Evolutionary conservation across 2,797 vertebrate species (phyloP).

Genomic region (Sebastes oblongus): DNA sequence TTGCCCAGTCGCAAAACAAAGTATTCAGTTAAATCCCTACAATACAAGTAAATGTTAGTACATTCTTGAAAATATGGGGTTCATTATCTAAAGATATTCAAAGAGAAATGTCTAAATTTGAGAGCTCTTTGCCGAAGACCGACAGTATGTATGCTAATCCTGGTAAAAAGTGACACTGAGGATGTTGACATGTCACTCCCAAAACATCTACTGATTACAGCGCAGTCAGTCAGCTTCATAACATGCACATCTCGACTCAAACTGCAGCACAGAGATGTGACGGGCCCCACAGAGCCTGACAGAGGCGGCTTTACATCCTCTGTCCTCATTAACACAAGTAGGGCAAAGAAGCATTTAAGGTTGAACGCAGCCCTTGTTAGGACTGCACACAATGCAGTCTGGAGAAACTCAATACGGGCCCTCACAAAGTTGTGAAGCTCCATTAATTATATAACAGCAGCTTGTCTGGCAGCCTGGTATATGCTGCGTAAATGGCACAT

Average conservation of each 20-base stretch:
- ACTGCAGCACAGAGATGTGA: not conserved
- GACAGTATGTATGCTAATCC: not conserved
- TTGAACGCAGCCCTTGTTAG: not conserved
- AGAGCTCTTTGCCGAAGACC: not conserved
- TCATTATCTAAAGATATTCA: not conserved
- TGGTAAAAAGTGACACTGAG: not conserved
- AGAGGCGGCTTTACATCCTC: not conserved
- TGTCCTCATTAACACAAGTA: not conserved
- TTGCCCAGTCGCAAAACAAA: not conserved
- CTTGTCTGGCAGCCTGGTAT: not conserved
- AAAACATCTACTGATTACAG: not conserved
- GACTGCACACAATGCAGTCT: not conserved
- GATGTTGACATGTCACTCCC: not conserved
- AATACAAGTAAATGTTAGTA: not conserved
- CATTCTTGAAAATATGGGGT: not conserved
- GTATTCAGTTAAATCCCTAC: not conserved
- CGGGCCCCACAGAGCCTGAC: not conserved
- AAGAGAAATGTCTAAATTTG: not conserved
- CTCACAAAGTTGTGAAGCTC: constrained; percentile 16
- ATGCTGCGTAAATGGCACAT: not conserved
- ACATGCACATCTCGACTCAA: not conserved
- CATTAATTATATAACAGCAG: constrained; percentile 34
- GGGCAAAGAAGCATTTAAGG: not conserved
- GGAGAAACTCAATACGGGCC: constrained; percentile 27
- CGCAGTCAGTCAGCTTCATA: not conserved